Evolutionary conservation across 2,113 vertebrate species (phyloP).

Genomic region (Bungarus multicinctus): DNA sequence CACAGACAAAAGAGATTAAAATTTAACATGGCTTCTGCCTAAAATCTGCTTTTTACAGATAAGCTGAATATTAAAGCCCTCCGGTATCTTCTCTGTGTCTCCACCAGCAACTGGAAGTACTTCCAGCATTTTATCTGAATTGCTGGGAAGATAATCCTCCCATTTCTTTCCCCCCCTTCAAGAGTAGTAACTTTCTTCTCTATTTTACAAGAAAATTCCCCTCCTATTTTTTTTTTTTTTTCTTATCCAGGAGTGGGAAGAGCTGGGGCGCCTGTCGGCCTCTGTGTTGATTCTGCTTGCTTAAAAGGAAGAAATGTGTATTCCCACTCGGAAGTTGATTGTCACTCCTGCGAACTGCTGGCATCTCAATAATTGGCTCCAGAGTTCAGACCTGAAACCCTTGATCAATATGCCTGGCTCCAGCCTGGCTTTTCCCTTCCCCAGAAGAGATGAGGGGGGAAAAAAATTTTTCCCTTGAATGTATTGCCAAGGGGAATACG

Average conservation of each 20-base stretch:
- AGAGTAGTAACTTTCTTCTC: background rate
- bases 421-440: background rate
- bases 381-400: background rate
- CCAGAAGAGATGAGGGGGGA: background rate
- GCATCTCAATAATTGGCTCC: background rate
- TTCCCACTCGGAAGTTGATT: background rate
- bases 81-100: background rate
- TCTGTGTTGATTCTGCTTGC: background rate
- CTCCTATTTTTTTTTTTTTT: no score
- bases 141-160: background rate
- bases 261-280: background rate
- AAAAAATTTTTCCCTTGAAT: background rate
- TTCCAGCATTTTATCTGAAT: background rate
- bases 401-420: conserved; percentile 16
- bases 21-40: background rate
- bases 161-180: background rate
- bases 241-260: background rate
- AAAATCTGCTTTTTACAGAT: background rate
- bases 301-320: background rate
- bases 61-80: background rate
- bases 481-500: background rate
- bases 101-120: background rate
- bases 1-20: background rate
- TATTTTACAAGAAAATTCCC: background rate
- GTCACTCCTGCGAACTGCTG: background rate